Base-by-base conservation (phyloP, 2,888 invertebrate species). In the Pocota personata region DNA sequence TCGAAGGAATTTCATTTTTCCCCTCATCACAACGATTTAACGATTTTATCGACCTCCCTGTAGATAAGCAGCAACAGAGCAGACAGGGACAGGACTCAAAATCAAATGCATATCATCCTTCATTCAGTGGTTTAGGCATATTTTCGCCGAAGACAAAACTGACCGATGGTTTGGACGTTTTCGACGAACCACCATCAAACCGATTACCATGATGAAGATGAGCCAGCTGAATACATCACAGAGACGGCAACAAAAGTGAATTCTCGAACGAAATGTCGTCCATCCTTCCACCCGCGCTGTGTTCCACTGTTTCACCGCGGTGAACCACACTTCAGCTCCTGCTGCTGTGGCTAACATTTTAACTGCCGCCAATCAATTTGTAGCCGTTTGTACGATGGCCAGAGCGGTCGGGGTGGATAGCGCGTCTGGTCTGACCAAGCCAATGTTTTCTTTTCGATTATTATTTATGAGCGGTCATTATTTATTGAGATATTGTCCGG, bases 391-490 rank as follows among this genome's bases (percentile, higher is more conserved):
- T 50, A 30, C 66, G 35, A 19, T 14, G 30, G 24, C 48, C 35
- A 27, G 24, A 19, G 14, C 82, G 43, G 48, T 50, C 57, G 46
- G 69, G 40, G 1, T 21, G 66, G 19, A n/a, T 30, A 35, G 32
- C 57, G 43, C 57, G 75, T 67, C 60, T 62, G 75, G 71, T 37
- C 58, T 69, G 82, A 52, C 46, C 76, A 48, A 72, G 58, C 80
- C 71, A 86, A 86, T 86, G 82, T 89, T 89, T 89, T 89, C 88
- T 89, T 89, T 89, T 88, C 90, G 90, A 90, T 90, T 90, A 90
- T 90, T 90, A 90, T 90, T 90, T 90, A 90, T 90, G 89, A 89
- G 89, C 89, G 89, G 90, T 90, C 90, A 90, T 90, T 90, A 90
- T 90, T 90, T 90, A 90, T 90, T 90, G 90, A 90, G 90, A 90